phyloP scores from a whole-genome alignment of 64 coral and sea anemone species.

The Montipora foliosa region DNA sequence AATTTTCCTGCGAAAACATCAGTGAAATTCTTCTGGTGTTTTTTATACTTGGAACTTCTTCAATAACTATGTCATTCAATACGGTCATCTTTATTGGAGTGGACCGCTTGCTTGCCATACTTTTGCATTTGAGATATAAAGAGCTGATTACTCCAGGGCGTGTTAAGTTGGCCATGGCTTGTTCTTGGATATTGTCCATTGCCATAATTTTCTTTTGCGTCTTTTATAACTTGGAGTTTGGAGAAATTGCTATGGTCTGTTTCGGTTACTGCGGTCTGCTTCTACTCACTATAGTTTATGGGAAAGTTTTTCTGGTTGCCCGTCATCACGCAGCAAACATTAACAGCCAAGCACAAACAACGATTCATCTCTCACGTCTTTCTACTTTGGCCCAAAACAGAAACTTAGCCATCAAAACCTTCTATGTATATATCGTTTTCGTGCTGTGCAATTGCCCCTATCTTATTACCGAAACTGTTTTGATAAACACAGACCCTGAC shows the following conservation, averaged over 20 bases:
- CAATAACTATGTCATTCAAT: not conserved
- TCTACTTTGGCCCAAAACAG: not conserved
- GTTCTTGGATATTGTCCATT: not conserved
- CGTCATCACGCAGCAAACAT: slow-evolving; percentile 8
- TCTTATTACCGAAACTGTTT: not conserved
- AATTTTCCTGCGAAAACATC: not conserved
- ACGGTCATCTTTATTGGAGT: not conserved
- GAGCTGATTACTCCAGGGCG: slow-evolving; percentile 34
- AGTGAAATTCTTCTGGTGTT: not conserved
- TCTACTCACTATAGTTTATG: slow-evolving; percentile 3
- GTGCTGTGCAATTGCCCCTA: not conserved
- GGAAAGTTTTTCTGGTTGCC: slow-evolving; percentile 1
- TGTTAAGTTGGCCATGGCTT: not conserved
- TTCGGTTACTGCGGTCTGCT: not conserved
- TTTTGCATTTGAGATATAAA: slow-evolving; percentile 10
- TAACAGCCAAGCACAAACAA: slow-evolving; percentile 6
- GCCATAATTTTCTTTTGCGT: not conserved
- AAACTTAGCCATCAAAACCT: slow-evolving; percentile 15
- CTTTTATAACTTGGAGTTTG: not conserved
- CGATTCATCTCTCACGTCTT: not conserved
- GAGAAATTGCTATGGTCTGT: not conserved
- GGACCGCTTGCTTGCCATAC: slow-evolving; percentile 28
- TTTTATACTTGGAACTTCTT: not conserved
- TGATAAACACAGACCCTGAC: not conserved
- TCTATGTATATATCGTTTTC: slow-evolving; percentile 24